Conservation (phyloP, 2,113 vertebrate species). For the Cryptomyrus ogoouensis region DNA sequence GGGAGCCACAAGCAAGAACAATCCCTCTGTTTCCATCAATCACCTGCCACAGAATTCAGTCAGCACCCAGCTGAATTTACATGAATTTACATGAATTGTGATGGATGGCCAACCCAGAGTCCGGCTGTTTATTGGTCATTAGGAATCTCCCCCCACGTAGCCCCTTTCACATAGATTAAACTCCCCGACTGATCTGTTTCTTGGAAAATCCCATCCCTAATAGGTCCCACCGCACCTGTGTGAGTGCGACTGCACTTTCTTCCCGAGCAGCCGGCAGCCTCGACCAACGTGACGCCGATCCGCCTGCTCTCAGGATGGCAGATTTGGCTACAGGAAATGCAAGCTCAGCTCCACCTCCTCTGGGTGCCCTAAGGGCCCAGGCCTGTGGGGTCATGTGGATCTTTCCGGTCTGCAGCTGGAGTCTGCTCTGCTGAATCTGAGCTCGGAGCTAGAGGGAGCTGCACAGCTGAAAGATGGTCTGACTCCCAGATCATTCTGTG, state of each 20-base stretch:
- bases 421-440: background rate
- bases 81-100: conserved; percentile 21
- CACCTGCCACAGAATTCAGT: conserved; percentile 15
- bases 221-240: background rate
- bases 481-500: background rate
- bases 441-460: too few species aligned
- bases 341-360: background rate
- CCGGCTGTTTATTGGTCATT: conserved; percentile 20
- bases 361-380: background rate
- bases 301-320: background rate
- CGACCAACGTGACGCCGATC: background rate
- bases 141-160: background rate
- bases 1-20: conserved; percentile 14
- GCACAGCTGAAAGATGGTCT: background rate
- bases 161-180: conserved; percentile 18
- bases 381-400: background rate
- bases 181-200: conserved; percentile 28
- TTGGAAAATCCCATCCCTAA: conserved; percentile 20
- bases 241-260: background rate
- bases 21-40: conserved; percentile 23
- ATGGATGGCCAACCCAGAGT: conserved; percentile 17
- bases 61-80: conserved; percentile 21
- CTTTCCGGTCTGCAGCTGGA: background rate
- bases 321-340: background rate
- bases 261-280: background rate